Percentiles rank a stretch among this genome's conserved stretches.
Evolutionary conservation across 2,888 invertebrate species (phyloP).

Genomic region (Dicranocentrus wangi): DNA sequence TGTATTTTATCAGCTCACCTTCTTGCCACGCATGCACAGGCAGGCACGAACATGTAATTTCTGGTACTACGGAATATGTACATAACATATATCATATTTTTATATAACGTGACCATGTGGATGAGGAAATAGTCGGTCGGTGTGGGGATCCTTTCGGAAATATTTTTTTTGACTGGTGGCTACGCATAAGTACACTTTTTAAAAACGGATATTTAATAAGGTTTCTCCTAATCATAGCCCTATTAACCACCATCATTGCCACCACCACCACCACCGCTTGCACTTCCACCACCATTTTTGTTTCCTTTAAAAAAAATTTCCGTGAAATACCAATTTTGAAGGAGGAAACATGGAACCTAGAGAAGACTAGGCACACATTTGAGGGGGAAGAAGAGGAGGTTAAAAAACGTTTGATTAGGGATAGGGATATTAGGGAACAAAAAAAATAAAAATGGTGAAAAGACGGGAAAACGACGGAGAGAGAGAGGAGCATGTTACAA

Average conservation of each 20-base stretch:
- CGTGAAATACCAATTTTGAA: too few relatives aligned
- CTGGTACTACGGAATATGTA: too few relatives aligned
- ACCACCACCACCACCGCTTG: constrained; percentile 3
- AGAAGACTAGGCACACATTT: constrained; percentile 24
- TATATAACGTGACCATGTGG: too few relatives aligned
- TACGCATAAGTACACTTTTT: too few relatives aligned
- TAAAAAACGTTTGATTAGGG: constrained; percentile 25
- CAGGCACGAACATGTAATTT: constrained; percentile 40
- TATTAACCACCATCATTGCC: background rate
- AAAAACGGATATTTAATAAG: too few relatives aligned
- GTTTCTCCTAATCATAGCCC: too few relatives aligned
- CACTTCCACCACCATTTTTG: background rate
- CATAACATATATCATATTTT: too few relatives aligned
- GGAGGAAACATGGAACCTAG: constrained; percentile 29
- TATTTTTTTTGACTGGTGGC: too few relatives aligned
- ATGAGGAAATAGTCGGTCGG: too few relatives aligned
- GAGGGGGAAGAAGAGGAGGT: constrained; percentile 4
- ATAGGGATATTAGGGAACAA: constrained; percentile 37
- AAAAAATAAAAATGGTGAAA: constrained; percentile 53
- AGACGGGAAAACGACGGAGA: too few relatives aligned
- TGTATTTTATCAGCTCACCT: constrained; percentile 7
- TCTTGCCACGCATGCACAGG: constrained; percentile 28
- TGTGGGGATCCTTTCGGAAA: too few relatives aligned
- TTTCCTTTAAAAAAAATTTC: too few relatives aligned
- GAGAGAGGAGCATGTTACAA: constrained; percentile 68